Conservation (phyloP, 2,888 invertebrate species). For the Oligia latruncula region DNA sequence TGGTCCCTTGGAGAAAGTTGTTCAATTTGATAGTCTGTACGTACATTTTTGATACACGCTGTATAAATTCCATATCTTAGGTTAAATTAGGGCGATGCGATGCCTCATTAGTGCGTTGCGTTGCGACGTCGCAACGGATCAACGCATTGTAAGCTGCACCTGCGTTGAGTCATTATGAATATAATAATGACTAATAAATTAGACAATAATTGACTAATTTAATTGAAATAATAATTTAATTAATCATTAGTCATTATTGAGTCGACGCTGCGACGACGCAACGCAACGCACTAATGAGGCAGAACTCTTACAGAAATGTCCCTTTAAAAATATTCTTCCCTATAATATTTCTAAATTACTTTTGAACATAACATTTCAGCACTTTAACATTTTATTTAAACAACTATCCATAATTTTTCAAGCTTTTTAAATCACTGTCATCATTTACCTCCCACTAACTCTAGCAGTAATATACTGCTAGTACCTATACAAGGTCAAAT, state of each 20-base stretch:
- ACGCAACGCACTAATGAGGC: too few species aligned
- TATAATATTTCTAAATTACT: not conserved
- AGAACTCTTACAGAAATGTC: not conserved
- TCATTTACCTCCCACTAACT: constrained; percentile 12
- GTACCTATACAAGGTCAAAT: constrained; percentile 4
- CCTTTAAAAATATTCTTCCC: constrained; percentile 1
- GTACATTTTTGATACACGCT: not conserved
- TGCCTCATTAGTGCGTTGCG: too few species aligned
- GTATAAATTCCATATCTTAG: not conserved
- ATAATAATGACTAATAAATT: too few species aligned
- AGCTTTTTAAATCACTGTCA: constrained; percentile 24
- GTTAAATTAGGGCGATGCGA: not conserved
- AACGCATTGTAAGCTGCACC: too few species aligned
- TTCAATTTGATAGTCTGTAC: not conserved
- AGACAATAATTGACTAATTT: too few species aligned
- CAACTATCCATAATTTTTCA: constrained; percentile 28
- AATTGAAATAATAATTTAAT: too few species aligned
- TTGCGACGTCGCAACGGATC: too few species aligned
- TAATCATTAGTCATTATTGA: too few species aligned
- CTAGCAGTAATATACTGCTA: constrained; percentile 75
- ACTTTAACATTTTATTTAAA: constrained; percentile 8
- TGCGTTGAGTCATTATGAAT: too few species aligned
- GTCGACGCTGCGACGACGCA: too few species aligned
- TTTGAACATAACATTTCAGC: constrained; percentile 20
- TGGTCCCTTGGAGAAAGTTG: not conserved